Evolutionary conservation across 2,113 vertebrate species (phyloP).

Genomic region (Dendropsophus ebraccatus): DNA sequence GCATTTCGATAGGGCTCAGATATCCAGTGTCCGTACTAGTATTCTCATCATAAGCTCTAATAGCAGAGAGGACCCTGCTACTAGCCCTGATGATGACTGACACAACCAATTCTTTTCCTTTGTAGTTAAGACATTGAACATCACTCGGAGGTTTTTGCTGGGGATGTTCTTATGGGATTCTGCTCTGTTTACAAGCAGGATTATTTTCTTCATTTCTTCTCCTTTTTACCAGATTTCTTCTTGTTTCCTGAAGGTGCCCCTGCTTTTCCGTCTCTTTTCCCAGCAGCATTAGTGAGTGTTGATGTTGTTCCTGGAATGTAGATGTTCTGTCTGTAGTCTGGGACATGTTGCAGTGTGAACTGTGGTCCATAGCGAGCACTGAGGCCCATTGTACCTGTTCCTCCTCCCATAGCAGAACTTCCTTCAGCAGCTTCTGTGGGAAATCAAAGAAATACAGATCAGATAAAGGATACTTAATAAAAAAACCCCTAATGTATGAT

Average conservation of each 20-base stretch:
- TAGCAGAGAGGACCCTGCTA: slow-evolving; percentile 65
- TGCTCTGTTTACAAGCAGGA: slow-evolving; percentile 64
- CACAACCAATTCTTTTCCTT: slow-evolving; percentile 63
- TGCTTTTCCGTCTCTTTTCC: slow-evolving; percentile 78
- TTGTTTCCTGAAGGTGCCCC: slow-evolving; percentile 81
- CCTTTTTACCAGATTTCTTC: slow-evolving; percentile 98
- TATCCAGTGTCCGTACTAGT: slow-evolving; percentile 54
- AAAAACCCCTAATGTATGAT: not conserved
- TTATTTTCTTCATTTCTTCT: slow-evolving; percentile 88
- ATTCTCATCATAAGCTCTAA: slow-evolving; percentile 63
- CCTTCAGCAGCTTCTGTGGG: slow-evolving; percentile 87
- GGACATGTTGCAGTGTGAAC: slow-evolving; percentile 97
- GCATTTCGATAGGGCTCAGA: slow-evolving; percentile 69
- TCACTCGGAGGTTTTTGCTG: slow-evolving; percentile 61
- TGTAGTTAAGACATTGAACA: slow-evolving; percentile 66
- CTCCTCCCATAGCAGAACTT: slow-evolving; percentile 81
- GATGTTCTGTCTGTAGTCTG: slow-evolving; percentile 96
- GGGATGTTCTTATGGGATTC: slow-evolving; percentile 67
- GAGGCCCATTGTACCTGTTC: slow-evolving; percentile 92
- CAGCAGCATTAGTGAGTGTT: slow-evolving; percentile 85
- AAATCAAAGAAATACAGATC: slow-evolving; percentile 54
- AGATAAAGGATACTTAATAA: slow-evolving; percentile 27
- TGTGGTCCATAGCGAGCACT: slow-evolving; percentile 94
- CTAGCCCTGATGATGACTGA: slow-evolving; percentile 65
- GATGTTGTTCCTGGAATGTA: slow-evolving; percentile 97